Conservation (phyloP, 2,113 vertebrate genomes). For the Girardinichthys multiradiatus region DNA sequence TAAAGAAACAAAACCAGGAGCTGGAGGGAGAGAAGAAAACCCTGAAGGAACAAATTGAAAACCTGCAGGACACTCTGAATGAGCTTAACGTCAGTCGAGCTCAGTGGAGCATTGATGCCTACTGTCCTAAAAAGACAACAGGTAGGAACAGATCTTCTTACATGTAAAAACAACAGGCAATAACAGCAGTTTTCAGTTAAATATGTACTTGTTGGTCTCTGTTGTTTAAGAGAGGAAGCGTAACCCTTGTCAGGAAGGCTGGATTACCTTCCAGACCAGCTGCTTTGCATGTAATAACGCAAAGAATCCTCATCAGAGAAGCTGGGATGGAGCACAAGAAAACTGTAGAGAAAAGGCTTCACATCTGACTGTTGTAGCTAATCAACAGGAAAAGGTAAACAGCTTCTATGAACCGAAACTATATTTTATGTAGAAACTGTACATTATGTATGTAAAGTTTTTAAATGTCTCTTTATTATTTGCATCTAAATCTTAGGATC, state of each 20-base stretch:
- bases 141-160: neutral
- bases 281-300: neutral
- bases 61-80: fast-evolving
- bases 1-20: no score
- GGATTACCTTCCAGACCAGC: fast-evolving
- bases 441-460: neutral
- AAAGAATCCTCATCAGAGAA: fast-evolving
- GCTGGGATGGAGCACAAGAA: constrained; percentile 12
- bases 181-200: neutral
- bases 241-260: neutral
- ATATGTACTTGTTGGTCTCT: neutral
- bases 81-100: neutral
- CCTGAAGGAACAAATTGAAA: neutral
- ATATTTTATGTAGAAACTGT: neutral
- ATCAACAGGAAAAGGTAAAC: neutral
- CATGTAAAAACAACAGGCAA: neutral
- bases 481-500: neutral
- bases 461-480: neutral
- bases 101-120: no score
- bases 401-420: neutral
- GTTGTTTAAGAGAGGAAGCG: neutral
- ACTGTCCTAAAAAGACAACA: neutral
- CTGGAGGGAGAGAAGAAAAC: neutral
- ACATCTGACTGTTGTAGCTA: constrained; percentile 2
- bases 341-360: neutral